A percentile compares a stretch with the other conserved stretches of the same genome.
Conservation (phyloP, 2,113 vertebrate genomes). For the Pristiophorus japonicus region DNA sequence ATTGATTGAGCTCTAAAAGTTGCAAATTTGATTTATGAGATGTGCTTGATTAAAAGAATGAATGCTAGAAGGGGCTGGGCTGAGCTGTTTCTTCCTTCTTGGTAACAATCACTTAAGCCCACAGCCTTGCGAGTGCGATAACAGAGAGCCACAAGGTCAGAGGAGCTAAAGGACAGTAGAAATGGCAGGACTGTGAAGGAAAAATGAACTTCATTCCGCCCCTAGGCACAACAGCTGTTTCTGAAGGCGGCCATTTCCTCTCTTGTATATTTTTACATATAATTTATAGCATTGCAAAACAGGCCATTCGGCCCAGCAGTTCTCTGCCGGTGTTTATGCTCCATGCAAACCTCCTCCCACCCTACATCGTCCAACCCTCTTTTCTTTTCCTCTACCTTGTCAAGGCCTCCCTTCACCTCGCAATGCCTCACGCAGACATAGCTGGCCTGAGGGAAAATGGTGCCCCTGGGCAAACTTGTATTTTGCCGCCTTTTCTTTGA, state of each 20-base stretch:
- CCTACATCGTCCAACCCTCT: not conserved
- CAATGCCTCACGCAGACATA: not conserved
- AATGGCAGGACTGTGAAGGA: not conserved
- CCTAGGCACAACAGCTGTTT: not conserved
- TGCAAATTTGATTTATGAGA: conserved; percentile 57
- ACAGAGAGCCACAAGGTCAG: conserved; percentile 39
- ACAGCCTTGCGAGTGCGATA: conserved; percentile 26
- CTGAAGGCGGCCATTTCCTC: not conserved
- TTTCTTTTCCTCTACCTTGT: not conserved
- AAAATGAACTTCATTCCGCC: not conserved
- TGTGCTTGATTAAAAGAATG: conserved; percentile 54
- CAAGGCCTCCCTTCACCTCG: not conserved
- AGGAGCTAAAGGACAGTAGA: conserved; percentile 42
- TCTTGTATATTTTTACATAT: not conserved
- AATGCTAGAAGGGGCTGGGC: conserved; percentile 42
- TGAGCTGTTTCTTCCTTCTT: conserved; percentile 47
- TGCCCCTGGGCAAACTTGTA: too few species aligned
- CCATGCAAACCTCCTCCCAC: not conserved
- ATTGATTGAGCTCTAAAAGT: conserved; percentile 55
- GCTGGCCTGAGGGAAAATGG: too few species aligned
- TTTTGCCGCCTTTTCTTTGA: too few species aligned
- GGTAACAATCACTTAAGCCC: conserved; percentile 49
- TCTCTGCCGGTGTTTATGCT: not conserved
- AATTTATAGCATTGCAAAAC: not conserved
- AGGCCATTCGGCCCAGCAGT: not conserved